Conservation (phyloP, 2,888 invertebrate genomes). For the Morinoia aosen region DNA sequence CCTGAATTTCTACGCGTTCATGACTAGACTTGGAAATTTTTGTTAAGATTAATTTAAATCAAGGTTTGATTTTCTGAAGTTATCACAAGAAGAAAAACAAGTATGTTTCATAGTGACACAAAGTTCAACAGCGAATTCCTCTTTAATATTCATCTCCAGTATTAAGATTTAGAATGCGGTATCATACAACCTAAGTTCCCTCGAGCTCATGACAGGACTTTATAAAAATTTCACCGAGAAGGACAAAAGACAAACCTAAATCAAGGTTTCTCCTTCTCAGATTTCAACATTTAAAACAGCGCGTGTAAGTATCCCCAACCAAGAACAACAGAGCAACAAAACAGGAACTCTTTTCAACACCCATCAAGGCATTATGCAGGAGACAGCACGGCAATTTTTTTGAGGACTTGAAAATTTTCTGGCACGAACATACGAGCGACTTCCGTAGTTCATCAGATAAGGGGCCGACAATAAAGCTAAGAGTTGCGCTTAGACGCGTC, state of each 20-base stretch:
- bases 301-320: background rate
- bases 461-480: background rate
- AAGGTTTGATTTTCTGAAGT: background rate
- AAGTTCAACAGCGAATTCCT: background rate
- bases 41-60: too few species aligned
- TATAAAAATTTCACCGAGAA: background rate
- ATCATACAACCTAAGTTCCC: background rate
- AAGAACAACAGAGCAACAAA: background rate
- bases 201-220: background rate
- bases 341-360: background rate
- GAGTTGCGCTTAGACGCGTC: background rate
- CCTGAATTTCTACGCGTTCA: too few species aligned
- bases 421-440: background rate
- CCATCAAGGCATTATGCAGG: background rate
- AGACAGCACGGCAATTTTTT: background rate
- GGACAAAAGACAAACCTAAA: background rate
- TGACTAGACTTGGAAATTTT: too few species aligned
- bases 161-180: background rate
- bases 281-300: background rate
- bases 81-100: background rate
- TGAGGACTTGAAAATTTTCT: background rate
- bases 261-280: background rate
- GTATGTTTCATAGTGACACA: background rate
- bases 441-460: constrained; percentile 10
- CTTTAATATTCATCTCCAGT: background rate